Evolutionary conservation across 2,113 vertebrate species (phyloP).

Genomic region (Strix uralensis): DNA sequence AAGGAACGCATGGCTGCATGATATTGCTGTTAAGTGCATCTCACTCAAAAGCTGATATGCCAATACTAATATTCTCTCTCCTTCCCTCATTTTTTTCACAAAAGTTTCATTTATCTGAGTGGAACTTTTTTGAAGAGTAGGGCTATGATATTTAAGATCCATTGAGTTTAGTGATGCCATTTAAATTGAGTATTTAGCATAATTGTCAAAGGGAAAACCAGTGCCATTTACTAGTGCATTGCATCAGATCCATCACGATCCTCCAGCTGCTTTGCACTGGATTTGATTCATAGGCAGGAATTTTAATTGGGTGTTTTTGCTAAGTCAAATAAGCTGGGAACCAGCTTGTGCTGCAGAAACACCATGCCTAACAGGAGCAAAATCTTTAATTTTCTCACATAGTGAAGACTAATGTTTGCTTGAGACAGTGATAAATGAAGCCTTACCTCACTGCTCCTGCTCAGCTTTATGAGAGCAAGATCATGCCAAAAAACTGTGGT

Average conservation of each 20-base stretch:
- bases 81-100: not conserved
- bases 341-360: not conserved
- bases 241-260: not conserved
- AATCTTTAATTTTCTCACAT: not conserved
- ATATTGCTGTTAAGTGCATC: not conserved
- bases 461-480: not conserved
- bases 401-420: not conserved
- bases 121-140: not conserved
- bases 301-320: conserved; percentile 18
- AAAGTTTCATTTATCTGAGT: not conserved
- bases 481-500: not conserved
- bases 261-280: not conserved
- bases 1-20: rapidly evolving
- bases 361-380: not conserved
- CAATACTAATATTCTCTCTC: not conserved
- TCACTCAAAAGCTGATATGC: not conserved
- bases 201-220: not conserved
- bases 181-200: not conserved
- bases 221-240: not conserved
- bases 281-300: not conserved
- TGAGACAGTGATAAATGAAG: conserved; percentile 20
- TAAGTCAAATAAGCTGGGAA: not conserved
- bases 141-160: not conserved
- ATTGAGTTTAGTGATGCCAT: not conserved
- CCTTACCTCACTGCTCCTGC: not conserved